Percentiles rank a stretch among this genome's conserved stretches.
These are phyloP conservation scores for Heliconius himera DNA, from an alignment of 1,140 invertebrate species.

Conservation along the genomic window DNA sequence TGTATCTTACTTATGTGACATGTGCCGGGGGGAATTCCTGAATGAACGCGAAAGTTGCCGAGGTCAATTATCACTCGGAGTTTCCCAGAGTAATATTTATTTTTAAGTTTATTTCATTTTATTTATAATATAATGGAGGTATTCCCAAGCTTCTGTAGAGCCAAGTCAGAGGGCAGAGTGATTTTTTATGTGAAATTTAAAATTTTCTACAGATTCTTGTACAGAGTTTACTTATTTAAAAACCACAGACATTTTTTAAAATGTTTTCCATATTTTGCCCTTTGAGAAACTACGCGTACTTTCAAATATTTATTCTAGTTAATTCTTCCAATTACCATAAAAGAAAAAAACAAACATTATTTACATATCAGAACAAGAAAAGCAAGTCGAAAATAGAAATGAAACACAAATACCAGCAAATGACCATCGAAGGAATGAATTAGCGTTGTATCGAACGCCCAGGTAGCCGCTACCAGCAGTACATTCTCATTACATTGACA, in stretches of 20 bases:
- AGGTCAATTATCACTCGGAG: background rate
- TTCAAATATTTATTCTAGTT: too few species aligned
- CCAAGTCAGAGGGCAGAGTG: background rate
- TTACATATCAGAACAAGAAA: background rate
- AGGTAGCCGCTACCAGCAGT: slow-evolving; percentile 30
- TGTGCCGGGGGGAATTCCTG: background rate
- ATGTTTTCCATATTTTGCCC: too few species aligned
- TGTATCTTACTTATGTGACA: too few species aligned
- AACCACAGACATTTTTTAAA: too few species aligned
- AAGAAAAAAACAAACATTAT: background rate
- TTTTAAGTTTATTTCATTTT: background rate
- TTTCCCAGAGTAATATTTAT: background rate
- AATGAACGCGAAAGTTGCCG: background rate
- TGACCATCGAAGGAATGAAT: slow-evolving; percentile 35
- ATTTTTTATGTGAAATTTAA: too few species aligned
- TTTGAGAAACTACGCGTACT: too few species aligned
- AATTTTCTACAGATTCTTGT: too few species aligned
- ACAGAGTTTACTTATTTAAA: too few species aligned
- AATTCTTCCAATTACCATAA: background rate
- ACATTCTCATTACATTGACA: slow-evolving; percentile 42
- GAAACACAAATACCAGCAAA: slow-evolving; percentile 28
- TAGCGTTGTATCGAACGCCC: slow-evolving; percentile 30
- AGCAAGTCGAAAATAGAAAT: background rate
- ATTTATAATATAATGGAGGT: background rate
- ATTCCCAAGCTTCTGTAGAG: background rate